These are phyloP conservation scores for Dallia pectoralis DNA, from an alignment of 2,797 vertebrate species.

Conservation along the genomic window DNA sequence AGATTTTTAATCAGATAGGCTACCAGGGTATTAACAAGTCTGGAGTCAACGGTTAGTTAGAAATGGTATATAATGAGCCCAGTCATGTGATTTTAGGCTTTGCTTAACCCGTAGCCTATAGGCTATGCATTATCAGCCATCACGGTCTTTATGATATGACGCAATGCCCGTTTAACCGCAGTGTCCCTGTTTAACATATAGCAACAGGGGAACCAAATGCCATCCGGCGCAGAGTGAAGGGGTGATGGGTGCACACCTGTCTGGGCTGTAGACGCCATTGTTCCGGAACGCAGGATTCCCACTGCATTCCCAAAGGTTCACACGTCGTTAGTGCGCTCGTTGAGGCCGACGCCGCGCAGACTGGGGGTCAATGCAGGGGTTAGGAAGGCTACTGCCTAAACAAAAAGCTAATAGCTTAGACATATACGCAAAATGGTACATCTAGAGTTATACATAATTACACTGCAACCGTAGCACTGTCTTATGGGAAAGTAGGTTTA, in stretches of 20 bases:
- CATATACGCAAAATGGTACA: slow-evolving; percentile 52
- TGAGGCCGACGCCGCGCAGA: slow-evolving; percentile 70
- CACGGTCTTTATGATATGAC: slow-evolving; percentile 33
- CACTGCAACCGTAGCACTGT: background rate
- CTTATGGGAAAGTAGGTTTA: background rate
- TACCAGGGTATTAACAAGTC: no score
- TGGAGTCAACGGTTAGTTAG: background rate
- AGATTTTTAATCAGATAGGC: background rate
- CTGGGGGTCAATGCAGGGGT: slow-evolving; percentile 62
- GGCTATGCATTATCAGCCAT: background rate
- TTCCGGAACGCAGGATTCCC: slow-evolving; percentile 42
- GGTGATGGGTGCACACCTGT: slow-evolving; percentile 61
- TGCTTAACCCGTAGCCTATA: background rate
- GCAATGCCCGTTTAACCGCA: slow-evolving; percentile 36
- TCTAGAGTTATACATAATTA: background rate
- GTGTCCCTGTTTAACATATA: slow-evolving; percentile 47
- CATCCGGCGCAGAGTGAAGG: slow-evolving; percentile 14
- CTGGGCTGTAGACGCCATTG: slow-evolving; percentile 66
- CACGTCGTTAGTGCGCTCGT: slow-evolving; percentile 68
- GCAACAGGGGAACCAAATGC: slow-evolving; percentile 35
- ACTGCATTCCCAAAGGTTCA: slow-evolving; percentile 64
- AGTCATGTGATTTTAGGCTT: background rate
- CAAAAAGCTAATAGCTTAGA: slow-evolving; percentile 55
- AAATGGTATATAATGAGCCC: background rate
- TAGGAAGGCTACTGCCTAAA: slow-evolving; percentile 60